Evolutionary conservation across 2,797 vertebrate genomes (phyloP).

Genomic region (Geotrypetes seraphini): DNA sequence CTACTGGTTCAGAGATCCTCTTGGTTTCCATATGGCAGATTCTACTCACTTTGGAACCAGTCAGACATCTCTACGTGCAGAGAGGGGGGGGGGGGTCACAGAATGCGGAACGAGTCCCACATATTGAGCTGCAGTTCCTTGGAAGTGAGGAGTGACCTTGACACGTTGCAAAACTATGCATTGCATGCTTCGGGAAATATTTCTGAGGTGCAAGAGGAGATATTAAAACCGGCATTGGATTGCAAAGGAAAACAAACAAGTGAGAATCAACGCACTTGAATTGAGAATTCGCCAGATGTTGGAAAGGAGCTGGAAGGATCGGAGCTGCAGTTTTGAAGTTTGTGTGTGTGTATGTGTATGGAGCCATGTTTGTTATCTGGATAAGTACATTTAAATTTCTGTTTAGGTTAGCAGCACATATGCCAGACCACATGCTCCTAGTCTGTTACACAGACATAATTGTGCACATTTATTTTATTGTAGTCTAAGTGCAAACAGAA

Average conservation of each 20-base stretch:
- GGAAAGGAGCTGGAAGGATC: conserved; percentile 38
- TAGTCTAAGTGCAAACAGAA: conserved; percentile 37
- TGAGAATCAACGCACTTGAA: conserved; percentile 32
- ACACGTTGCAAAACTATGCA: background rate
- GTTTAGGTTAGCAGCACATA: conserved; percentile 43
- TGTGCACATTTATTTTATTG: conserved; percentile 43
- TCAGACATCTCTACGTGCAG: background rate
- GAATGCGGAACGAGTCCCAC: background rate
- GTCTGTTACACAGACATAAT: conserved; percentile 35
- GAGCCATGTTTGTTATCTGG: conserved; percentile 24
- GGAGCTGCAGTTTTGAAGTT: conserved; percentile 15
- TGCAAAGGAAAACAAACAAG: no score
- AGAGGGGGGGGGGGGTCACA: fast-evolving
- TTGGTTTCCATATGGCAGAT: conserved; percentile 1
- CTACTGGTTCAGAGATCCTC: background rate
- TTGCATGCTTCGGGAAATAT: background rate
- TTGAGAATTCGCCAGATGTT: conserved; percentile 50
- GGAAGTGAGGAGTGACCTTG: background rate
- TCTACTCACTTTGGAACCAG: fast-evolving
- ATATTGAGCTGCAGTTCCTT: background rate
- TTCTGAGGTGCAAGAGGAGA: background rate
- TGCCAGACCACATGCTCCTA: conserved; percentile 48
- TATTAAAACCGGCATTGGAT: no score
- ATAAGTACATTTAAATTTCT: conserved; percentile 36
- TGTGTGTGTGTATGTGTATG: conserved; percentile 26